Evolutionary conservation across 2,888 invertebrate species (phyloP).

Genomic region (Isoperla grammatica): DNA sequence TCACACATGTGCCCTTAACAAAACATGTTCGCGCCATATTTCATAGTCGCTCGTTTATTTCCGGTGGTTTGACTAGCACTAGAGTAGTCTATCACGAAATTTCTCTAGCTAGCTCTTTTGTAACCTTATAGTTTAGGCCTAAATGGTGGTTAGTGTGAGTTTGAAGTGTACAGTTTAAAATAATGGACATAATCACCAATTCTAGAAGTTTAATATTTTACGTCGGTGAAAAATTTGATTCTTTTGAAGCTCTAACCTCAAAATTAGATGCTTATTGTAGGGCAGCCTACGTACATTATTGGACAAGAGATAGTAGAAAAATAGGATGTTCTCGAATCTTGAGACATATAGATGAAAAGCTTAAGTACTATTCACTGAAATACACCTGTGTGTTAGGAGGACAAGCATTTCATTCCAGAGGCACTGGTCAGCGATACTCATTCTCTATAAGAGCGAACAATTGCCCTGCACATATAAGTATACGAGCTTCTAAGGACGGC

Average conservation of each 20-base stretch:
- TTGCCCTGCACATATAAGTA: conserved; percentile 8
- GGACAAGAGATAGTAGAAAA: conserved; percentile 10
- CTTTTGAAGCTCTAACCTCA: background rate
- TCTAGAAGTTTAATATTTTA: background rate
- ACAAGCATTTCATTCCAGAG: conserved; percentile 5
- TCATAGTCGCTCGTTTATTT: no score
- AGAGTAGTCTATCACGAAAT: no score
- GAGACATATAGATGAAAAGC: background rate
- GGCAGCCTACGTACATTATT: background rate
- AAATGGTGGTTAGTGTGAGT: no score
- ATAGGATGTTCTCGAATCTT: background rate
- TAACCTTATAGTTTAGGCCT: no score
- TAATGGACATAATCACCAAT: no score
- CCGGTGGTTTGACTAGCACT: no score
- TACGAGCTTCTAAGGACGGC: background rate
- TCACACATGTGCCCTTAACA: no score
- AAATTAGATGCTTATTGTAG: background rate
- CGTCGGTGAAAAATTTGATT: background rate
- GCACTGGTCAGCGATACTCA: background rate
- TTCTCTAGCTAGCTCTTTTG: no score
- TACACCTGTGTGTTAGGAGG: conserved; percentile 7
- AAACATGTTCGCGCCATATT: no score
- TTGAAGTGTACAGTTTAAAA: no score
- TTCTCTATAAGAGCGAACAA: conserved; percentile 9
- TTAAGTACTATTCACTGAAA: conserved; percentile 7